These are phyloP conservation scores for Agapostemon virescens DNA, from an alignment of 2,888 invertebrate species.

Conservation along the genomic window DNA sequence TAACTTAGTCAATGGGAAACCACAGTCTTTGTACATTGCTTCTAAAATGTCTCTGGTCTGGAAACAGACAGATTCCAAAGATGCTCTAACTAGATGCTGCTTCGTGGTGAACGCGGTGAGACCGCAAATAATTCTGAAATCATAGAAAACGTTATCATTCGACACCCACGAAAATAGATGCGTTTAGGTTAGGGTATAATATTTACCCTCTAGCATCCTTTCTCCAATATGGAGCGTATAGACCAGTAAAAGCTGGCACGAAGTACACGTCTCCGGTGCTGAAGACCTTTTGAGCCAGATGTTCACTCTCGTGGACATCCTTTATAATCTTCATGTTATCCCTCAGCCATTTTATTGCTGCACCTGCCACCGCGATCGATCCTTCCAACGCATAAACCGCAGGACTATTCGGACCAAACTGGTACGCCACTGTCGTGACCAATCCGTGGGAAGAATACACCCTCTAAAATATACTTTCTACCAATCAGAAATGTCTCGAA, in stretches of 20 bases:
- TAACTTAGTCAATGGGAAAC: constrained; percentile 89
- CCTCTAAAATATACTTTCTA: constrained; percentile 80
- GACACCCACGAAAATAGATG: background rate
- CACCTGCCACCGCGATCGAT: constrained; percentile 95
- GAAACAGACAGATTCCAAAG: constrained; percentile 97
- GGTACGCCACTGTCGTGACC: constrained; percentile 94
- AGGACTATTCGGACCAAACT: constrained; percentile 90
- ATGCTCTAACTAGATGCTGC: constrained; percentile 95
- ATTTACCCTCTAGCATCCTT: constrained; percentile 94
- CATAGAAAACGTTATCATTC: constrained; percentile 20
- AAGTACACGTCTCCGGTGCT: constrained; percentile 98
- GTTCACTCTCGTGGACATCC: constrained; percentile 85
- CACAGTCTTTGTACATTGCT: constrained; percentile 96
- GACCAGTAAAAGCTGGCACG: constrained; percentile 97
- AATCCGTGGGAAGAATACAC: constrained; percentile 94
- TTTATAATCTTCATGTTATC: constrained; percentile 94
- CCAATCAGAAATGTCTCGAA: background rate
- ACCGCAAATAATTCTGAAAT: constrained; percentile 93
- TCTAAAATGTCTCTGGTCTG: constrained; percentile 97
- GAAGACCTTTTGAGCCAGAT: constrained; percentile 89
- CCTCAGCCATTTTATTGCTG: constrained; percentile 94
- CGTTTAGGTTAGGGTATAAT: background rate
- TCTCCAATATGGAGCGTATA: constrained; percentile 99
- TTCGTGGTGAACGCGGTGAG: constrained; percentile 95
- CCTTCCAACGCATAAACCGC: constrained; percentile 98